Conservation (phyloP, 2,888 invertebrate species). For the Laspeyria flexula region DNA sequence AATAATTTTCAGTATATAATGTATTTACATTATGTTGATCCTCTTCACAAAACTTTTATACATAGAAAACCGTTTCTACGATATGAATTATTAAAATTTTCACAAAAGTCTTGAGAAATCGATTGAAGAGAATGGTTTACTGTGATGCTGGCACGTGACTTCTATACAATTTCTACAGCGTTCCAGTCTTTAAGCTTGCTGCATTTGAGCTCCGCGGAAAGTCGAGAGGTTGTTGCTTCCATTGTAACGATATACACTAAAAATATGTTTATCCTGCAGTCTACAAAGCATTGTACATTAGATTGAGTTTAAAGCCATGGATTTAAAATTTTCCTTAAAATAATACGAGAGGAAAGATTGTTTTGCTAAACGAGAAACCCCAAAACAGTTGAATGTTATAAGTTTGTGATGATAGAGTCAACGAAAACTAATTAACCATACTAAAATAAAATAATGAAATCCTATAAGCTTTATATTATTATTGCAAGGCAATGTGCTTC, state of each 20-base stretch:
- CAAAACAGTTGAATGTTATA: too few relatives aligned
- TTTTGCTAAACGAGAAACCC: too few relatives aligned
- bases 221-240: background rate
- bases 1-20: too few relatives aligned
- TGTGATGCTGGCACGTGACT: conserved; percentile 35
- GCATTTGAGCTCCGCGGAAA: conserved; percentile 5
- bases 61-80: conserved; percentile 6
- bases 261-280: conserved; percentile 1
- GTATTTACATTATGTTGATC: conserved; percentile 9
- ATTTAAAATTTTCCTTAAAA: background rate
- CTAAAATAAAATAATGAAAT: too few relatives aligned
- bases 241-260: background rate
- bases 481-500: too few relatives aligned
- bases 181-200: conserved; percentile 13
- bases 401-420: too few relatives aligned
- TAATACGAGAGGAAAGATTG: too few relatives aligned
- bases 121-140: conserved; percentile 41
- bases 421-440: too few relatives aligned
- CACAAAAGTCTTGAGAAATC: conserved; percentile 30
- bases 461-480: too few relatives aligned
- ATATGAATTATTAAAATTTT: conserved; percentile 45
- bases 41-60: conserved; percentile 11
- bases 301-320: background rate
- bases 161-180: conserved; percentile 22
- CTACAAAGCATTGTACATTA: background rate